Evolutionary conservation across 1,140 invertebrate genomes (phyloP), one percentile per base, ranked within the genome.

Genomic region (Holotrichia oblita): DNA sequence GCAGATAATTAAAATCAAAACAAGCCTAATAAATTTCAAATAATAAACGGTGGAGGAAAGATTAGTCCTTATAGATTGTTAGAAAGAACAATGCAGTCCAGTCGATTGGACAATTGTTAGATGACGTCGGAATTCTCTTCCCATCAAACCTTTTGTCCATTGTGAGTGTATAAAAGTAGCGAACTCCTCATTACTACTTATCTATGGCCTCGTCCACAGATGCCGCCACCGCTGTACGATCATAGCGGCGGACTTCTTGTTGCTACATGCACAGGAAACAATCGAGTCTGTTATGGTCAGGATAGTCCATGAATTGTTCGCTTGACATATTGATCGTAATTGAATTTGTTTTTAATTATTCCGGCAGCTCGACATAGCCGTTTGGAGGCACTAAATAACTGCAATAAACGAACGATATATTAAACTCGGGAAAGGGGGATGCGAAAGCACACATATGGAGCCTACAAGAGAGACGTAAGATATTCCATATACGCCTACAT

Each of bases 331-430:
- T 69, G 61, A 34, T 69, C 27, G 61, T 69, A 69, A 69, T 69
- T 69, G 61, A 69, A 34, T 69, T 69, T 69, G 61, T 69, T 69
- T 17, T 69, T 69, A 69, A 69, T 69, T 69, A 69, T 69, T 69
- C 22, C 10, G 61, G 61, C 48, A 0, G 48, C 14, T 17, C 2
- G 27, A 34, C 27, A 34, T 34, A 34, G 4, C n/a, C 7, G 48
- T 17, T 17, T 55, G 6, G 48, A 55, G 48, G 6, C 48, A 17
- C 14, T 1, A 14, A 17, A 17, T 17, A 55, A 55, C 48, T 14
- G 48, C n/a, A 55, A 55, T 17, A 17, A 55, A 55, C 17, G 48
- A 17, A 55, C 14, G 6, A 55, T 17, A 55, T 55, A 55, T 55
- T 55, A 17, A 55, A 55, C 17, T 55, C 17, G n/a, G n/a, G 17